Evolutionary conservation across 1,140 invertebrate species (phyloP), one percentile per base, ranked within the genome.

Genomic region (roundworm (Caenorhabditis elegans)): DNA sequence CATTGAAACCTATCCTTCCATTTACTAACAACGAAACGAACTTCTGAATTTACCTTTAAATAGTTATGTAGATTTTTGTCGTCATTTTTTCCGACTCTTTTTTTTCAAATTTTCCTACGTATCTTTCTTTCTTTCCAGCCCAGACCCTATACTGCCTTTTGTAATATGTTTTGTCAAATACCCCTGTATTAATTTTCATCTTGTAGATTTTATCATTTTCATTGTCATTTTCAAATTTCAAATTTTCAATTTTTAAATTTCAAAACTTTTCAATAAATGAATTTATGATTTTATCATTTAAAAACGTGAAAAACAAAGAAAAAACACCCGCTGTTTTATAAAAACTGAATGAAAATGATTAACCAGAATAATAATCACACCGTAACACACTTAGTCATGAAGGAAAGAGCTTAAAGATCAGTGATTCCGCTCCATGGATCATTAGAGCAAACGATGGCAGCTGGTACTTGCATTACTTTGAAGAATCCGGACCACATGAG

Each of bases 371-470:
- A n/a, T 39, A n/a, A 76, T 2, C 19, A 49, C 48, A 77, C 76
- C 31, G 48, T 77, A 77, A 26, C 10, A 34, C 36, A 31, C 24
- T 19, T 15, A 49, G 34, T 77, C 34, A 77, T 77, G 34, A 34
- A 13, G n/a, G 17, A 22, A 49, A 19, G 36, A 19, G 3, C 22
- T 79, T 28, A 79, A 60, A 81, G 65, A 53, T 76, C 46, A 26
- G 80, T 81, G n/a, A 81, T 70, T 60, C 46, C 80, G 43, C 48
- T 47, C 80, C 80, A 81, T 43, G 80, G 80, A 76, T 81, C 80
- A 13, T 79, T 70, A 1, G 78, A 65, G 78, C 53, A 76, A 47
- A 47, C 34, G 22, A 47, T 76, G 28, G 48, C 34, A 36, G 80
- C 55, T 65, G 78, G 48, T 3, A 77, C 46, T 47, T 60, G 80